phyloP scores from a whole-genome alignment of 1,140 invertebrate genomes.

The Parapsyche elsis region DNA sequence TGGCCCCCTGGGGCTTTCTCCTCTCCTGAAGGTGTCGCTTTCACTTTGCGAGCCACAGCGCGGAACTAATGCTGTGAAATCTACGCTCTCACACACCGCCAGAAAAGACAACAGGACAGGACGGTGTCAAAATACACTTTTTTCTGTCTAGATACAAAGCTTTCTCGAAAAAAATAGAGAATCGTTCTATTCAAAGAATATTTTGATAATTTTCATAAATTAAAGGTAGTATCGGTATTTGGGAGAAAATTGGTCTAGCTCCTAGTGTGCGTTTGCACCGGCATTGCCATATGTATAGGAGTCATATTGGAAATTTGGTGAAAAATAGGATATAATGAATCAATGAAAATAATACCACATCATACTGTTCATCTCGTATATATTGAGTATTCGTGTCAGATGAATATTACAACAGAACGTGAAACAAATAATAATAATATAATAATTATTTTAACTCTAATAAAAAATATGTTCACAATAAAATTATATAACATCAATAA shows the following conservation, averaged over 20 bases:
- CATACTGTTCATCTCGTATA: conserved; percentile 36
- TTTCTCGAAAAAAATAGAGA: too few relatives aligned
- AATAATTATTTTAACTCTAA: conserved; percentile 30
- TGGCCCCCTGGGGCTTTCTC: conserved; percentile 57
- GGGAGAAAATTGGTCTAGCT: too few relatives aligned
- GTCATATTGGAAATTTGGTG: too few relatives aligned
- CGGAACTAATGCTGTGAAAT: conserved; percentile 56
- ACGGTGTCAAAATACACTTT: too few relatives aligned
- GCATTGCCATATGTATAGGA: too few relatives aligned
- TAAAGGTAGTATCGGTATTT: too few relatives aligned
- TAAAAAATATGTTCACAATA: conserved; percentile 43
- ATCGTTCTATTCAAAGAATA: too few relatives aligned
- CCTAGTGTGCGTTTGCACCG: too few relatives aligned
- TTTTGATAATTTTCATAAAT: too few relatives aligned
- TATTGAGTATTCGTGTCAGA: conserved; percentile 56
- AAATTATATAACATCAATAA: conserved; percentile 53
- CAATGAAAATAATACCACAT: neutral
- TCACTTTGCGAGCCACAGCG: conserved; percentile 48
- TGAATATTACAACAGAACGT: conserved; percentile 51
- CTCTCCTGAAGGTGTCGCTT: conserved; percentile 51
- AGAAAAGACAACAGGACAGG: too few relatives aligned
- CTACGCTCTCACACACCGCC: conserved; percentile 39
- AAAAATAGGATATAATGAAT: neutral
- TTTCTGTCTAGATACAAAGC: too few relatives aligned
- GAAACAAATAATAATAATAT: conserved; percentile 42